Percentiles rank a stretch among this genome's conserved stretches.
phyloP scores from a whole-genome alignment of 2,888 invertebrate species.

The Mechanitis messenoides region DNA sequence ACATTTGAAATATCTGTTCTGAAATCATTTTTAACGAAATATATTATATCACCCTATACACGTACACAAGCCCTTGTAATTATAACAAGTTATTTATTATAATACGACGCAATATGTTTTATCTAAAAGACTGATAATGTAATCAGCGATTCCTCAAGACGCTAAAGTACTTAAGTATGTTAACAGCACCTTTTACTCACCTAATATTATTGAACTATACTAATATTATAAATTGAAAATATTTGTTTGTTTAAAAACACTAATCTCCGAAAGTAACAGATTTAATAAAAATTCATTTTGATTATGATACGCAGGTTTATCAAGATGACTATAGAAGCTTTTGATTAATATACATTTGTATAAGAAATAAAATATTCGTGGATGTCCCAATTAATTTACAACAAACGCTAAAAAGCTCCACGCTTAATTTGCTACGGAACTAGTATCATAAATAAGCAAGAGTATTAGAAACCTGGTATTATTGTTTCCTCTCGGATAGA shows the following conservation, averaged over 20 bases:
- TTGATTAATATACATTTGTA: neutral
- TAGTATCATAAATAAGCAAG: neutral
- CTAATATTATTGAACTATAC: neutral
- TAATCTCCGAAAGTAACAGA: too few relatives aligned
- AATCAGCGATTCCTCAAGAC: constrained; percentile 15
- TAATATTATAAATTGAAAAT: too few relatives aligned
- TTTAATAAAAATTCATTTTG: too few relatives aligned
- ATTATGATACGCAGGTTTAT: too few relatives aligned
- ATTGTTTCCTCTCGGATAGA: constrained; percentile 35
- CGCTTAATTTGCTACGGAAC: neutral
- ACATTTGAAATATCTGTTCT: too few relatives aligned
- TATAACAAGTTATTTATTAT: constrained; percentile 18
- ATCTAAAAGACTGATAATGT: constrained; percentile 18
- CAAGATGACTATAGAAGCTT: too few relatives aligned
- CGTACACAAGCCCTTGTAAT: constrained; percentile 7
- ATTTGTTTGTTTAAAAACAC: too few relatives aligned
- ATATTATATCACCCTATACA: neutral
- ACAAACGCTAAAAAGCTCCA: neutral
- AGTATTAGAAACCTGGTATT: constrained; percentile 32
- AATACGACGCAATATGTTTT: constrained; percentile 21
- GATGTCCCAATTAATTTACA: neutral
- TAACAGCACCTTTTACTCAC: neutral
- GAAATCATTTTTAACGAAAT: neutral
- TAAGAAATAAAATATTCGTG: too few relatives aligned
- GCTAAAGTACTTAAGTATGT: constrained; percentile 8